Percentiles rank a stretch among this genome's conserved stretches.
These are phyloP conservation scores for Tapirus indicus DNA, from an alignment of 2,797 vertebrate species.

Conservation along the genomic window DNA sequence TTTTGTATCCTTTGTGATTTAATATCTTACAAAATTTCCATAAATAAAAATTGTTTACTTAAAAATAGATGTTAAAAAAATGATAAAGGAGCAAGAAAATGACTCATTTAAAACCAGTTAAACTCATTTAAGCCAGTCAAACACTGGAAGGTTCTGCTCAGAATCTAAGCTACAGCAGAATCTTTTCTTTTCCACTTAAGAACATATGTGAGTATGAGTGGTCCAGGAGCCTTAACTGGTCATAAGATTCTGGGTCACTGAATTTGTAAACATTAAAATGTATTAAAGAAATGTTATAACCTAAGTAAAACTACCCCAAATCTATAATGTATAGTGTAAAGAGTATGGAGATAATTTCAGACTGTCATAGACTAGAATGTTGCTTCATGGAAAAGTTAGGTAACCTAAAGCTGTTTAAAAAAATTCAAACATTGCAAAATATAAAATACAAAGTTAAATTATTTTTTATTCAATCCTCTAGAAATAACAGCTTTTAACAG, in stretches of 20 bases:
- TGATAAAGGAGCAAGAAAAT: slow-evolving; percentile 34
- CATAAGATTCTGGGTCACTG: not conserved
- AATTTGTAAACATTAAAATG: slow-evolving; percentile 18
- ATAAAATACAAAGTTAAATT: slow-evolving; percentile 26
- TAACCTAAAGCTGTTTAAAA: not conserved
- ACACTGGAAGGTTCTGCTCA: not conserved
- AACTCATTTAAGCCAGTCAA: not conserved
- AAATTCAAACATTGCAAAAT: slow-evolving; percentile 25
- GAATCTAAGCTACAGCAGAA: not conserved
- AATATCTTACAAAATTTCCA: not conserved
- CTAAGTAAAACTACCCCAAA: not conserved
- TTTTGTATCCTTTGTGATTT: slow-evolving; percentile 14
- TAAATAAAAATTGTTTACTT: slow-evolving; percentile 36
- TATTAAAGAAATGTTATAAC: slow-evolving; percentile 8
- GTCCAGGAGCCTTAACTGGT: not conserved
- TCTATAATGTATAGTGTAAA: not conserved
- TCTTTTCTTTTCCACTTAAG: slow-evolving; percentile 6
- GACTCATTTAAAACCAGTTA: not conserved
- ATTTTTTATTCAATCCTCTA: not conserved
- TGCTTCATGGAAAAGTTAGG: slow-evolving; percentile 31
- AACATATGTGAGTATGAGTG: not conserved
- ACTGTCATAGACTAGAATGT: not conserved
- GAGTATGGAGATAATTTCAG: not conserved
- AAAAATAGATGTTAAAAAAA: slow-evolving; percentile 8
- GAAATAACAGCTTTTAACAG: slow-evolving; percentile 18